A percentile compares a stretch with the other conserved stretches of the same genome.
Evolutionary conservation across 2,113 vertebrate species (phyloP).

Genomic region (Nycticorax nycticorax): DNA sequence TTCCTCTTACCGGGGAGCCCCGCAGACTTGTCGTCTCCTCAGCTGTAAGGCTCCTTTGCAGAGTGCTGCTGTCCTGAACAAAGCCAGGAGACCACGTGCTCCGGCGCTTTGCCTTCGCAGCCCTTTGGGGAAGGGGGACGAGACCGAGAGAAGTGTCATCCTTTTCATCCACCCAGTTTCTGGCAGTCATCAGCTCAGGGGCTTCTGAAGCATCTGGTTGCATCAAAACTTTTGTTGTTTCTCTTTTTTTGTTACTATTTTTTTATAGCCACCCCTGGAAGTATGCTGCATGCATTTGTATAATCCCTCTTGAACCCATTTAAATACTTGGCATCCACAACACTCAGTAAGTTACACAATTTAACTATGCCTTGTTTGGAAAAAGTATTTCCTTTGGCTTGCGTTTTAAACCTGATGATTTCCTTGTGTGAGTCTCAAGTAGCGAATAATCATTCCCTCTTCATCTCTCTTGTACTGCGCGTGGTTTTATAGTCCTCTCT

Average conservation of each 20-base stretch:
- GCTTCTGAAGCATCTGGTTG: conserved; percentile 22
- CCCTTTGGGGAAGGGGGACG: neutral
- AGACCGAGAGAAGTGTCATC: neutral
- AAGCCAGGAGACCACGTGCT: neutral
- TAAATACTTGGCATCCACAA: conserved; percentile 43
- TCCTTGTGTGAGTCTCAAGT: conserved; percentile 50
- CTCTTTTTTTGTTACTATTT: neutral
- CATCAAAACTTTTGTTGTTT: neutral
- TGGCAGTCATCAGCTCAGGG: neutral
- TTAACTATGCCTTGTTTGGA: conserved; percentile 49
- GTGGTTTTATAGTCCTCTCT: neutral
- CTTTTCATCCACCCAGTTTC: neutral
- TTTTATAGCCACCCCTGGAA: neutral
- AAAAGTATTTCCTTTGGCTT: conserved; percentile 61
- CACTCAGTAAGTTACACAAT: conserved; percentile 37
- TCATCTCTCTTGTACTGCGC: neutral
- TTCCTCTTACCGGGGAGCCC: neutral
- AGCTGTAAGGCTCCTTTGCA: neutral
- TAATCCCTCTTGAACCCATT: conserved; percentile 48
- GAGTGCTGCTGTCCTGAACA: neutral
- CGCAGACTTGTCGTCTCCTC: neutral
- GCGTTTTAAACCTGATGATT: conserved; percentile 49
- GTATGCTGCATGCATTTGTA: neutral
- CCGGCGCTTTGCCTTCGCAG: neutral
- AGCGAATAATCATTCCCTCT: neutral